Evolutionary conservation across 2,113 vertebrate genomes (phyloP), one percentile per base, ranked within the genome.

Genomic region (Festucalex cinctus): DNA sequence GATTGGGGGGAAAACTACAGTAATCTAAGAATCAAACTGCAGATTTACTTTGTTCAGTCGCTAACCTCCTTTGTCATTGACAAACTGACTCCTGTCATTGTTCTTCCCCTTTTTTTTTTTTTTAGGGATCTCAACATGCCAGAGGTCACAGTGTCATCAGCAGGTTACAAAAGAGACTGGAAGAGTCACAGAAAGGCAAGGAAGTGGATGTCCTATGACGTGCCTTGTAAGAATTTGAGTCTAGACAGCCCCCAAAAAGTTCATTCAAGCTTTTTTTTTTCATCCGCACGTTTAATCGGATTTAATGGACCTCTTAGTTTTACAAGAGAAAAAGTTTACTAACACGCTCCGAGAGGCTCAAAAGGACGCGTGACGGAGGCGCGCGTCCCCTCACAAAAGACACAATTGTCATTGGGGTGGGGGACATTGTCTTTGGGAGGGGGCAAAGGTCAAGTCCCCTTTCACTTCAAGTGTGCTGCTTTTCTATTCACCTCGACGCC

Each of bases 381-480:
- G 93, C 94, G 92, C 91, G 94, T 94, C 93, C 80, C 90, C 93
- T 87, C 94, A 97, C 94, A 95, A 95, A 93, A 93, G 92, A 93
- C 92, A 35, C 54, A 93, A 96, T 98, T 97, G 54, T 57, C 54
- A 17, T 7, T 56, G 22, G 54, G 24, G 53, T 12, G 16, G 13
- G 13, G 2, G 7, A 57, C 26, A 32, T 57, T 28, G 54, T 57
- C 13, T 12, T 32, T 6, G 32, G 32, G 0, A 86, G 58, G 17
- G 58, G 93, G 93, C 95, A 95, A 94, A 97, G 96, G 96, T 98
- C 97, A 98, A 96, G 95, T 96, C 94, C 93, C 94, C 93, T 97
- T 94, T 87, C 94, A 94, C 93, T 92, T 94, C 92, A 94, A 96
- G 94, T 95, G 93, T 93, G 93, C 91, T 93, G 91, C 92, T 54